Base-by-base conservation (phyloP, 2,113 vertebrate genomes). In the Agapornis roseicollis region DNA sequence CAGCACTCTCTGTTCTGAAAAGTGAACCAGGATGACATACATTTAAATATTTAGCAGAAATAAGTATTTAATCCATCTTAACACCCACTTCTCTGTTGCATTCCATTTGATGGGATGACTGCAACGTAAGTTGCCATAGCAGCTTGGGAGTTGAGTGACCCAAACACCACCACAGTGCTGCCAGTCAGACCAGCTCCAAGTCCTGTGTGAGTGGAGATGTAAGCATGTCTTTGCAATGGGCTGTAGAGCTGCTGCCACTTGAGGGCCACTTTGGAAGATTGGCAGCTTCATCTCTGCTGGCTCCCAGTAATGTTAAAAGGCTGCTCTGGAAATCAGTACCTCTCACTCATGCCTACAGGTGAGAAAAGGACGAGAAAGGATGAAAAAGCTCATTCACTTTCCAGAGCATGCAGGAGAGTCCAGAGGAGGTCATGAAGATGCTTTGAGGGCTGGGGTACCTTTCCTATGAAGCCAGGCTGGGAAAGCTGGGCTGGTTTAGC, bases 41-140 rank as follows among this genome's bases (percentile, higher is more conserved):
- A 73, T 58, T 71, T 65, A 84, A 89, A 89, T 82, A 89, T 83
- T 94, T 50, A 85, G 74, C 17, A 9, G 55, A 83, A 74, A 10
- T 55, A 78, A 94, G 84, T 81, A 44, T 90, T 85, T 63, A 77
- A 87, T n/a, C 39, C 3, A 8, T 44, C 17, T 70, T 71, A 88
- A 50, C 64, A 70, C 12, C 14, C 35, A 61, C 31, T 68, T 65
- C 16, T 69, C 53, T 63, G 15, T 9, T 91, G 2, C 23, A 24
- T 80, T 80, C 37, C 3, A 5, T 41, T 77, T 72, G 37, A 5
- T 13, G 13, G 22, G 13, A 28, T 14, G 10, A 42, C 25, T 2
- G 7, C 41, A 5, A 27, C 61, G 22, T 14, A 60, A 28, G 41
- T 46, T 85, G 5, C 44, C 35, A 33, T 25, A 41, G 29, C 20